These are phyloP conservation scores for Fragum sueziense DNA, from an alignment of 2,888 invertebrate genomes.

Conservation along the genomic window DNA sequence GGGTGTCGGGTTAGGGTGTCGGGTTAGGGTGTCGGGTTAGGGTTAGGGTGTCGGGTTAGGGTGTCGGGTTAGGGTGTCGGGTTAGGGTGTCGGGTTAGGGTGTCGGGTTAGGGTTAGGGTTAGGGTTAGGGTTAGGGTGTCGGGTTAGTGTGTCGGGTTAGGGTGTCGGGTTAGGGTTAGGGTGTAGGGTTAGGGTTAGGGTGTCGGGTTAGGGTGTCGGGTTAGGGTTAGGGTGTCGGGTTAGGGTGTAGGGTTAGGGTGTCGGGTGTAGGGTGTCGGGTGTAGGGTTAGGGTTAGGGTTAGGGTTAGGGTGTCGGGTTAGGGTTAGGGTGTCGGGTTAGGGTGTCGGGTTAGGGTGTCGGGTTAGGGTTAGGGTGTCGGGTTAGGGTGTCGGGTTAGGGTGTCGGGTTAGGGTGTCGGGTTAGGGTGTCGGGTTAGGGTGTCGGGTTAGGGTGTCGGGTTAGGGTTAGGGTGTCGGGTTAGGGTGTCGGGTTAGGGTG, in stretches of 20 bases:
- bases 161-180: slow-evolving; percentile 56
- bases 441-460: slow-evolving; percentile 57
- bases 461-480: slow-evolving; percentile 57
- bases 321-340: slow-evolving; percentile 58
- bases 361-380: slow-evolving; percentile 61
- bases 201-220: slow-evolving; percentile 56
- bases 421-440: slow-evolving; percentile 43
- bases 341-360: slow-evolving; percentile 52
- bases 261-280: slow-evolving; percentile 46
- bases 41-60: too few species aligned
- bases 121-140: slow-evolving; percentile 56
- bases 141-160: slow-evolving; percentile 53
- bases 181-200: slow-evolving; percentile 52
- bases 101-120: slow-evolving; percentile 61
- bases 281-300: slow-evolving; percentile 55
- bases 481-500: slow-evolving; percentile 48
- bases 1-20: too few species aligned
- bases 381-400: slow-evolving; percentile 59
- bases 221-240: slow-evolving; percentile 58
- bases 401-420: slow-evolving; percentile 50
- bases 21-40: too few species aligned
- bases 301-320: slow-evolving; percentile 51
- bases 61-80: too few species aligned
- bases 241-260: slow-evolving; percentile 56
- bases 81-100: slow-evolving; percentile 54